phyloP scores from a whole-genome alignment of 2,888 invertebrate species.

The Athalia rosae region DNA sequence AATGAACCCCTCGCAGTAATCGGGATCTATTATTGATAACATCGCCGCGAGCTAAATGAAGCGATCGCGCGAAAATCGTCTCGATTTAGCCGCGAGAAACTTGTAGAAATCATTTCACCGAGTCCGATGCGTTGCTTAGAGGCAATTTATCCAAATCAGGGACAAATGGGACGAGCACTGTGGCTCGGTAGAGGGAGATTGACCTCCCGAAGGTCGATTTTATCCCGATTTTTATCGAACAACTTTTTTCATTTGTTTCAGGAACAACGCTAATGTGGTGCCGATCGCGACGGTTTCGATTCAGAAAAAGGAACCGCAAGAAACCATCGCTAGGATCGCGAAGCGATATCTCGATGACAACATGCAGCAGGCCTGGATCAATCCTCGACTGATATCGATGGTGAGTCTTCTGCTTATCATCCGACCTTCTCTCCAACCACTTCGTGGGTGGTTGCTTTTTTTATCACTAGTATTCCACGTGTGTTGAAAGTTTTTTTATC shows the following conservation, averaged over 20 bases:
- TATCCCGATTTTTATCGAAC: no score
- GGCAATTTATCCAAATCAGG: not conserved
- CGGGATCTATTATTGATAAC: slow-evolving; percentile 44
- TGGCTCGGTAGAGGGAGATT: not conserved
- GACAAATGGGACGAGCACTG: not conserved
- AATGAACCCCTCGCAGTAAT: slow-evolving; percentile 10
- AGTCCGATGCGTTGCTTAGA: not conserved
- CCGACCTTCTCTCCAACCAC: slow-evolving; percentile 4
- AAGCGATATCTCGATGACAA: slow-evolving; percentile 77
- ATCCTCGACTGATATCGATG: slow-evolving; percentile 77
- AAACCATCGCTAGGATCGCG: slow-evolving; percentile 74
- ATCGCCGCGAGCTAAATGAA: slow-evolving; percentile 27
- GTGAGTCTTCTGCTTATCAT: slow-evolving; percentile 66
- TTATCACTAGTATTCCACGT: no score
- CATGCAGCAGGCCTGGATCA: slow-evolving; percentile 78
- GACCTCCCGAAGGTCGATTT: not conserved
- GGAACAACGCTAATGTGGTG: slow-evolving; percentile 65
- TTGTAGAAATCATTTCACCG: not conserved
- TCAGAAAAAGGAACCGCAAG: slow-evolving; percentile 67
- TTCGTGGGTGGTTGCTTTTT: not conserved
- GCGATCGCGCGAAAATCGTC: slow-evolving; percentile 33
- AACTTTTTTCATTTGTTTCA: slow-evolving; percentile 57
- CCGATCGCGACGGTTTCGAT: slow-evolving; percentile 64
- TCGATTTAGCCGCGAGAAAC: slow-evolving; percentile 9
- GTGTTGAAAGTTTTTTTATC: no score